phyloP scores from a whole-genome alignment of 2,888 invertebrate genomes.

The Lobophora halterata region DNA sequence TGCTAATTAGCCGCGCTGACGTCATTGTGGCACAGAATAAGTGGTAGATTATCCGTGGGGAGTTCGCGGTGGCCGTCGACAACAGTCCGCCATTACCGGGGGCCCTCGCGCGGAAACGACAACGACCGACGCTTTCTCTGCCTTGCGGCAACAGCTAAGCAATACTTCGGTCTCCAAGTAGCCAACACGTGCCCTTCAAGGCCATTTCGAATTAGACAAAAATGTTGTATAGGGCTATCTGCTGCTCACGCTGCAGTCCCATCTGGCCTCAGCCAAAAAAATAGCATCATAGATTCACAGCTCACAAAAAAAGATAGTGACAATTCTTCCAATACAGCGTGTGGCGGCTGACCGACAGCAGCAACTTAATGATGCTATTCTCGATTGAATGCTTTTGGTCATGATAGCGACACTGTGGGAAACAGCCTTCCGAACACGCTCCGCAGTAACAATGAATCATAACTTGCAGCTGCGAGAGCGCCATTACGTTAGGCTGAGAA shows the following conservation, averaged over 20 bases:
- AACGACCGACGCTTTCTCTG: constrained; percentile 77
- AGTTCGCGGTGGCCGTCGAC: constrained; percentile 41
- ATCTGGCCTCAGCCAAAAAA: background rate
- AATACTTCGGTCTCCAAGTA: constrained; percentile 34
- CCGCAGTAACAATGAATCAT: constrained; percentile 23
- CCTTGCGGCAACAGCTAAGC: constrained; percentile 42
- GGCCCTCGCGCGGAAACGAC: constrained; percentile 77
- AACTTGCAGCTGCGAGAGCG: constrained; percentile 14
- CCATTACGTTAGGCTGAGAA: constrained; percentile 12
- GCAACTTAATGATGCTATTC: constrained; percentile 6
- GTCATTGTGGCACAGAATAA: too few relatives aligned
- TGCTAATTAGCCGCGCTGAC: constrained; percentile 72
- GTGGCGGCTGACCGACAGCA: too few relatives aligned
- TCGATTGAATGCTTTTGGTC: constrained; percentile 6
- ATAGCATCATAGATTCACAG: background rate
- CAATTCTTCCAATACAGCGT: too few relatives aligned
- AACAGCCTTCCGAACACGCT: constrained; percentile 11
- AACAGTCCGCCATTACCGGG: constrained; percentile 61
- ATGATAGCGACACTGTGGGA: constrained; percentile 13
- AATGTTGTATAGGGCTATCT: background rate
- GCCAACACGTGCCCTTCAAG: constrained; percentile 47
- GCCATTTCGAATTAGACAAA: constrained; percentile 29
- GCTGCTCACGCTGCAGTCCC: background rate
- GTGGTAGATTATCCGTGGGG: too few relatives aligned
- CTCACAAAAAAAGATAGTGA: background rate